These are phyloP conservation scores for Micromys minutus DNA, from an alignment of 2,113 vertebrate genomes.

Conservation along the genomic window DNA sequence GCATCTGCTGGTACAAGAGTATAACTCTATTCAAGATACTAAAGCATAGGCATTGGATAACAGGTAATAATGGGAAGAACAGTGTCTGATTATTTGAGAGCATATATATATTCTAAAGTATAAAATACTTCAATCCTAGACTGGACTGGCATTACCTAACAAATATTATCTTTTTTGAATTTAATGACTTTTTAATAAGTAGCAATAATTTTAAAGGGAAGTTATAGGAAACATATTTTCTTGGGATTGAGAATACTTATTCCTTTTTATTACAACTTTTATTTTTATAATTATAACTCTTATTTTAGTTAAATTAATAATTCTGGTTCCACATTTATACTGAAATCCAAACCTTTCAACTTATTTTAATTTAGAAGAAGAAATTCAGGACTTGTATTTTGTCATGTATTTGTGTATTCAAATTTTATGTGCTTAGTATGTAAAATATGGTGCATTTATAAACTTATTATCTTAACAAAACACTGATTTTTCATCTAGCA, in stretches of 20 bases:
- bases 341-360: neutral
- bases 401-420: neutral
- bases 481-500: conserved; percentile 7
- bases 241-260: neutral
- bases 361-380: neutral
- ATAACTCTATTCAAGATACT: neutral
- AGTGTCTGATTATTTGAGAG: neutral
- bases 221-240: neutral
- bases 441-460: neutral
- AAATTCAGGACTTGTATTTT: neutral
- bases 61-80: neutral
- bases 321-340: neutral
- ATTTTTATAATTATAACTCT: neutral
- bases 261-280: neutral
- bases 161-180: conserved; percentile 14
- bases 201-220: neutral
- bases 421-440: neutral
- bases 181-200: neutral
- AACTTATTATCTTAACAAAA: neutral
- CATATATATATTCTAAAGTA: neutral
- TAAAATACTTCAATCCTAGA: neutral
- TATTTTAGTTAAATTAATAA: neutral
- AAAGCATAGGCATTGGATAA: neutral
- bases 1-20: neutral
- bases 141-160: neutral